These are phyloP conservation scores for Palythoa caribaeorum DNA, from an alignment of 92 coral and sea anemone genomes.

Conservation along the genomic window DNA sequence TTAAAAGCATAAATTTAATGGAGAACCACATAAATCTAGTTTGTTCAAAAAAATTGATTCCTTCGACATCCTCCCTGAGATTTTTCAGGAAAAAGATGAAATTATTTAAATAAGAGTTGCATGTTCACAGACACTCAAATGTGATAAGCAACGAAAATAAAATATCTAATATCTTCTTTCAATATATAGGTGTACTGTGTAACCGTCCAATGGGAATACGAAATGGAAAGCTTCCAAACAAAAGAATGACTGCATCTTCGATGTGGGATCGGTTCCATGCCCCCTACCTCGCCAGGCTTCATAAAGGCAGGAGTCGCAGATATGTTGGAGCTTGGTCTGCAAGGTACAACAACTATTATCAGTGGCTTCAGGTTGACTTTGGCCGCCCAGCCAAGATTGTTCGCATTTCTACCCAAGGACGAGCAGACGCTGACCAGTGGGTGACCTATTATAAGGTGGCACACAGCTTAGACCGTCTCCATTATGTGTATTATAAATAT, in stretches of 20 bases:
- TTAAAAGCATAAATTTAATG: too few relatives aligned
- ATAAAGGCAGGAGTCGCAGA: conserved; percentile 21
- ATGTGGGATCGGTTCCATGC: conserved; percentile 22
- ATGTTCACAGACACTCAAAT: background rate
- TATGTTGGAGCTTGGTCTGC: conserved; percentile 61
- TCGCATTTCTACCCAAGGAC: conserved; percentile 41
- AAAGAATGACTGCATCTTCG: conserved; percentile 34
- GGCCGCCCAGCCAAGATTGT: conserved; percentile 48
- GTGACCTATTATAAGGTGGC: conserved; percentile 33
- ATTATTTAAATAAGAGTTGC: background rate
- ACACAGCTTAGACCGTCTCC: conserved; percentile 36
- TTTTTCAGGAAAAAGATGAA: background rate
- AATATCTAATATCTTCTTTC: background rate
- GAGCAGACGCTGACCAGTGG: conserved; percentile 52
- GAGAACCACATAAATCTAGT: too few relatives aligned
- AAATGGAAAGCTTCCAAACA: conserved; percentile 39
- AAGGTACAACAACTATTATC: conserved; percentile 15
- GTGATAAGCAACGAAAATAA: background rate
- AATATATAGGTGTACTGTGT: conserved; percentile 17
- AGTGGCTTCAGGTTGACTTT: conserved; percentile 43
- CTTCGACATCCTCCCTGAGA: too few relatives aligned
- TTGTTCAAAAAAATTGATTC: too few relatives aligned
- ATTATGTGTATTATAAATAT: conserved; percentile 33
- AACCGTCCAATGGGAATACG: conserved; percentile 46
- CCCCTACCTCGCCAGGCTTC: conserved; percentile 57